Evolutionary conservation across 2,888 invertebrate genomes (phyloP), one percentile per base, ranked within the genome.

Genomic region (Pollenia griseotomentosa): DNA sequence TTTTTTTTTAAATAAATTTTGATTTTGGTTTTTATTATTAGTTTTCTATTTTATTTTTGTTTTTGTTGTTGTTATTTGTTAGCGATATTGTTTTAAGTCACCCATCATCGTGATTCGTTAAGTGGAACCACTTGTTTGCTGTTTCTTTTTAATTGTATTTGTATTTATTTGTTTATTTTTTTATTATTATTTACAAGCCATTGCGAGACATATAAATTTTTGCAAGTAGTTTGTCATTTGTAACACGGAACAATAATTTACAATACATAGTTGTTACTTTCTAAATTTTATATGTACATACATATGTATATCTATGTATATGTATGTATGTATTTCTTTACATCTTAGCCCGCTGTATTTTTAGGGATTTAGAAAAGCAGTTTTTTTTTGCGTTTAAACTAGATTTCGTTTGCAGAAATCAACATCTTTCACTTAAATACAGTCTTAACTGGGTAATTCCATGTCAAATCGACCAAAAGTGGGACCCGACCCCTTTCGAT

Each of bases 121-220:
- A 68, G 75, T 75, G 61, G 59, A 82, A 75, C 75, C 75, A 82
- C 82, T 82, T 75, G 82, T 82, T 75, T 68, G 82, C 12, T 51
- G n/a, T 53, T 40, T 53, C 53, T 48, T 70, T 61, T 71, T 61
- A 63, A 46, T 66, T 33, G 48, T 61, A 55, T 70, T 59, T 33
- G 9, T 70, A 70, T 42, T 55, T 71, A 11, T 57, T 71, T 48
- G 48, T 48, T 61, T 74, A 33, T 48, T 75, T 65, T 23, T 40
- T 59, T 59, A 40, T 68, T n/a, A 19, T 57, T 78, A 57, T 57
- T 78, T 66, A 55, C 46, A 57, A 68, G 2, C 40, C 19, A 46
- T 68, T 57, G 14, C 12, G 46, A 23, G 7, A 14, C 57, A 57
- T 77, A 66, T 66, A 12, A 48, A 70, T 23, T 59, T 79, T 42